Evolutionary conservation across 2,113 vertebrate species (phyloP).

Genomic region (Pan troglodytes): NHGRI_mPanTro3-v2.1_pri NC_072420.2:18168001-18168500

Average conservation of each 20-base stretch:
- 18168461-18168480: neutral
- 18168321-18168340: neutral
- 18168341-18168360: neutral
- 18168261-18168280: neutral
- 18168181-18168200: too few relatives aligned
- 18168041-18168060: too few relatives aligned
- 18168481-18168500: conserved; percentile 23
- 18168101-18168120: too few relatives aligned
- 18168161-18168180: too few relatives aligned
- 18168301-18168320: conserved; percentile 29
- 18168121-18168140: too few relatives aligned
- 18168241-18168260: neutral
- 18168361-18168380: neutral
- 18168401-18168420: neutral
- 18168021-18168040: too few relatives aligned
- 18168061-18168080: too few relatives aligned
- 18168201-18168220: neutral
- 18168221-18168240: neutral
- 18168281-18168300: conserved; percentile 15
- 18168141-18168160: too few relatives aligned
- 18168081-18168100: too few relatives aligned
- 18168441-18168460: neutral
- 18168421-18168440: neutral
- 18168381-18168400: conserved; percentile 11
- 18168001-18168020: too few relatives aligned